These are phyloP conservation scores for Napeogenes inachia DNA, from an alignment of 2,888 invertebrate species.

Conservation along the genomic window DNA sequence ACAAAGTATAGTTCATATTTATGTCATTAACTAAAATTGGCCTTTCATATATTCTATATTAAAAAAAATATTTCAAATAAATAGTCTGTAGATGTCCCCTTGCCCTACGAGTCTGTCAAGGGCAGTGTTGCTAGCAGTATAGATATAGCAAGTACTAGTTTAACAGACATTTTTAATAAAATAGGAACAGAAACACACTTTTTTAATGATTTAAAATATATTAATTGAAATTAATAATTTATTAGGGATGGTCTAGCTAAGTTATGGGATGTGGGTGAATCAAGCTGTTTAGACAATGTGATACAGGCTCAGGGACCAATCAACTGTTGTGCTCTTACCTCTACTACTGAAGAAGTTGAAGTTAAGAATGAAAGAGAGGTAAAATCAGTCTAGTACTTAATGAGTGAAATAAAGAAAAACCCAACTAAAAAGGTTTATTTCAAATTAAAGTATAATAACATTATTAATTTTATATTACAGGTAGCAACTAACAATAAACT, in stretches of 20 bases:
- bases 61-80: no score
- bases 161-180: neutral
- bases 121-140: no score
- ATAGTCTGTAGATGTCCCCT: no score
- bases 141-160: no score
- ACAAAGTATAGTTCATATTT: no score
- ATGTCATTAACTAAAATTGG: no score
- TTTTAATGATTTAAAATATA: no score
- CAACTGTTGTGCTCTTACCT: conserved; percentile 76
- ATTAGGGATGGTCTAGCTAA: conserved; percentile 81
- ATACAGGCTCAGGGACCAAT: conserved; percentile 72
- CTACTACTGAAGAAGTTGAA: conserved; percentile 46
- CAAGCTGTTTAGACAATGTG: conserved; percentile 74
- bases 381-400: conserved; percentile 12
- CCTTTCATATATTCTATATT: no score
- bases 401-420: no score
- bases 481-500: conserved; percentile 80
- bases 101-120: no score
- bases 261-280: conserved; percentile 83
- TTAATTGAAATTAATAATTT: neutral
- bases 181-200: neutral
- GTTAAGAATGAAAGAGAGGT: conserved; percentile 69
- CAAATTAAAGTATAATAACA: neutral
- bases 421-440: conserved; percentile 5
- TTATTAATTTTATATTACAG: conserved; percentile 49